phyloP scores from a whole-genome alignment of 2,888 invertebrate genomes.

The Elysia crispata region DNA sequence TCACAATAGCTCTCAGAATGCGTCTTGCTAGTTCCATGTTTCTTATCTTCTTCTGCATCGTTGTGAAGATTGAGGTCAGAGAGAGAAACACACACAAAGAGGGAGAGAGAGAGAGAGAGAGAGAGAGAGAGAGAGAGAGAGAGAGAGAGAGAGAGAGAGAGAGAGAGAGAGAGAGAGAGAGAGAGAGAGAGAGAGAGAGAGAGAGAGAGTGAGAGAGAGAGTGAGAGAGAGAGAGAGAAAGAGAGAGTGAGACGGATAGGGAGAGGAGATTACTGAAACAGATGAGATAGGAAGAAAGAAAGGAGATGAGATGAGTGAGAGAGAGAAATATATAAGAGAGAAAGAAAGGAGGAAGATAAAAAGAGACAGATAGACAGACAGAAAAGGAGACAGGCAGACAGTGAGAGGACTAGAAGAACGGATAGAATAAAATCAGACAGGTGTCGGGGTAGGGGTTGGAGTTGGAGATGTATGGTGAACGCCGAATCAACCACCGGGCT shows the following conservation, averaged over 20 bases:
- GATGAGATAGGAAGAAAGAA: background rate
- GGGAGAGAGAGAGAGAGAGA: slow-evolving; percentile 2
- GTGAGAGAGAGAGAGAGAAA: slow-evolving; percentile 18
- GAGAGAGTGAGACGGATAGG: no score
- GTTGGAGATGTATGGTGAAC: background rate
- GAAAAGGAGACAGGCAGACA: no score
- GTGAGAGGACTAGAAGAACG: background rate
- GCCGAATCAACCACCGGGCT: no score
- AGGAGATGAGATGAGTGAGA: background rate
- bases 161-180: background rate
- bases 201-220: slow-evolving; percentile 27
- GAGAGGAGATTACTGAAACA: no score
- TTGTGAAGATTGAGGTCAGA: no score
- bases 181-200: slow-evolving; percentile 33
- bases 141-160: background rate
- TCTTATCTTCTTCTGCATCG: background rate
- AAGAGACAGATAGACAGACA: no score
- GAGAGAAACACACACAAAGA: background rate
- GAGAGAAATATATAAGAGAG: background rate
- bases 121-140: background rate
- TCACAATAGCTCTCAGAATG: no score
- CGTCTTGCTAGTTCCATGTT: background rate
- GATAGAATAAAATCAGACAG: slow-evolving; percentile 12
- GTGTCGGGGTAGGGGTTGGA: background rate
- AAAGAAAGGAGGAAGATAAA: no score